Evolutionary conservation across 2,888 invertebrate genomes (phyloP), one percentile per base, ranked within the genome.

Genomic region (Meghimatium bilineatum): DNA sequence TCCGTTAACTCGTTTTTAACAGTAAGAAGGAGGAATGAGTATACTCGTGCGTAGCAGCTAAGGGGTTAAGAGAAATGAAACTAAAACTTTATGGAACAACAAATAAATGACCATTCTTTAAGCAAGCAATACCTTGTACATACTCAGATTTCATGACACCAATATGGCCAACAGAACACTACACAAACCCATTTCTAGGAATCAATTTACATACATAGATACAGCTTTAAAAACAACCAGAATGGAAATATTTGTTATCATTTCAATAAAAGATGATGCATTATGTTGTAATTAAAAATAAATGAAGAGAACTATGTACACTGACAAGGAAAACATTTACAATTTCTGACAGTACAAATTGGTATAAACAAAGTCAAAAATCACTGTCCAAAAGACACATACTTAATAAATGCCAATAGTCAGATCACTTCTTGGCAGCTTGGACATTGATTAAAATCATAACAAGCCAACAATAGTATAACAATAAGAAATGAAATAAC

Each of bases 391-490:
- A 74, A 74, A 74, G 32, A 52, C 49, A 52, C 17, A 49, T 74
- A 49, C 29, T 52, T 74, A 29, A 52, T 20, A 74, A 32, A 74
- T 44, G 12, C 44, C 44, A 26, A n/a, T 26, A 38, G 38, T 71
- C 29, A 74, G 29, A 3, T 49, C 49, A n/a, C 49, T 29, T 12
- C 72, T 72, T 72, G n/a, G 12, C 12, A 49, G 74, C 49, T 52
- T 74, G 74, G 32, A 74, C 74, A 52, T 17, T 32, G 32, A 74
- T 32, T 12, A 12, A 74, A 74, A 71, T 71, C 52, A 74, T 71
- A 71, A 71, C 71, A 71, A 29, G 74, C 52, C 74, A 74, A 74
- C 52, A 74, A 71, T 49, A 74, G 49, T 52, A 32, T 32, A 74
- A 74, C 44, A 74, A 74, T 52, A 52, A 74, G 52, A 52, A 74